Conservation (phyloP, 2,888 invertebrate species). For the Drosophila nigritarsus region DNA sequence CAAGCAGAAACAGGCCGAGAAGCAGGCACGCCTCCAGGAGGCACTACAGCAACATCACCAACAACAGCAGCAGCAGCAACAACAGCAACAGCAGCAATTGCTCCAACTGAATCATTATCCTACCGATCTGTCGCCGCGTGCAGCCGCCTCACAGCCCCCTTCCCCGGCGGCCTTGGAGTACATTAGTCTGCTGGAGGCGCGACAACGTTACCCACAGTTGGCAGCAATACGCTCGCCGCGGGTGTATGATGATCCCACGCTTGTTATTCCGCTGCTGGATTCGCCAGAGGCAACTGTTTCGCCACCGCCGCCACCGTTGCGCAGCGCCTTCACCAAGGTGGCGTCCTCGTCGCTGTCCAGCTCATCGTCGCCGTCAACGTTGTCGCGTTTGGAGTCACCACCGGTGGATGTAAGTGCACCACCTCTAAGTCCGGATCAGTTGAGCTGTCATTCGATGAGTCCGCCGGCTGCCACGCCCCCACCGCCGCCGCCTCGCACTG, state of each 20-base stretch:
- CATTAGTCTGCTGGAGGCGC: slow-evolving; percentile 78
- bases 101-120: slow-evolving; percentile 69
- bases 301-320: slow-evolving; percentile 79
- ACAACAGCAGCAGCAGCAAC: slow-evolving; percentile 54
- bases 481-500: slow-evolving; percentile 86
- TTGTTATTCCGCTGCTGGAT: slow-evolving; percentile 82
- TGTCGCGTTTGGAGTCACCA: slow-evolving; percentile 81
- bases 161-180: slow-evolving; percentile 79
- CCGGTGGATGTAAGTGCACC: slow-evolving; percentile 88
- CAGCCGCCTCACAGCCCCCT: slow-evolving; percentile 63
- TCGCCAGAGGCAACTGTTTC: slow-evolving; percentile 63
- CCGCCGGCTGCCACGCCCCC: slow-evolving; percentile 89
- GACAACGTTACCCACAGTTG: slow-evolving; percentile 82
- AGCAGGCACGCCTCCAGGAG: slow-evolving; percentile 86
- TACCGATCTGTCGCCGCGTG: slow-evolving; percentile 84
- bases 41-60: slow-evolving; percentile 82
- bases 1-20: slow-evolving; percentile 86
- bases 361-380: slow-evolving; percentile 66
- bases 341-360: slow-evolving; percentile 69
- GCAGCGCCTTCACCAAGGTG: slow-evolving; percentile 95
- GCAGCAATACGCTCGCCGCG: slow-evolving; percentile 80
- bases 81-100: slow-evolving; percentile 44
- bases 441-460: slow-evolving; percentile 92
- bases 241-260: slow-evolving; percentile 84
- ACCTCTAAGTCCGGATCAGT: slow-evolving; percentile 91